These are phyloP conservation scores for Lophotriccus pileatus DNA, from an alignment of 2,797 vertebrate genomes.

Conservation along the genomic window DNA sequence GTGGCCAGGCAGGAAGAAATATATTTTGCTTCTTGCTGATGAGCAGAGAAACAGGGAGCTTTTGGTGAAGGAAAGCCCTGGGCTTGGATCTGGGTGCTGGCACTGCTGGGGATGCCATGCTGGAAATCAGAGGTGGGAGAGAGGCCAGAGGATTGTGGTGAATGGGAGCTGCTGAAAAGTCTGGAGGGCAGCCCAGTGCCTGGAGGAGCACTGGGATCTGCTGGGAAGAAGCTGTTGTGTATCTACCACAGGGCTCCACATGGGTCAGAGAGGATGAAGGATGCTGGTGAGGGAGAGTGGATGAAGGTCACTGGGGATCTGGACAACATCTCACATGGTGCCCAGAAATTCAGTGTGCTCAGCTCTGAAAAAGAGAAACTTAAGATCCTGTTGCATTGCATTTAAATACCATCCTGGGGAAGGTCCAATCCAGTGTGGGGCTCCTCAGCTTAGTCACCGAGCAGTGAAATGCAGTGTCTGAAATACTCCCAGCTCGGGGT, in stretches of 20 bases:
- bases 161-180: neutral
- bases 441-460: neutral
- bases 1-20: no score
- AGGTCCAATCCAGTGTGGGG: neutral
- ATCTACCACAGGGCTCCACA: neutral
- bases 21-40: neutral
- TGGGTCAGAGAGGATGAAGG: neutral
- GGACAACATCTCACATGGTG: rapidly evolving
- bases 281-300: neutral
- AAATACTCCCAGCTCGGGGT: neutral
- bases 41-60: neutral
- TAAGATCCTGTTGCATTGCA: neutral
- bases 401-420: neutral
- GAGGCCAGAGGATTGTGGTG: neutral
- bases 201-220: neutral
- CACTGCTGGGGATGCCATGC: rapidly evolving
- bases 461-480: neutral
- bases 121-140: neutral
- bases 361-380: neutral
- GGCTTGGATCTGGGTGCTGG: neutral
- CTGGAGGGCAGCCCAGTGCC: neutral
- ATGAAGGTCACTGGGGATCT: neutral
- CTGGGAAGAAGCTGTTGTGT: neutral
- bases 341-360: neutral
- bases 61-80: neutral